Evolutionary conservation across 2,797 vertebrate species (phyloP).

Genomic region (Aratinga solstitialis): DNA sequence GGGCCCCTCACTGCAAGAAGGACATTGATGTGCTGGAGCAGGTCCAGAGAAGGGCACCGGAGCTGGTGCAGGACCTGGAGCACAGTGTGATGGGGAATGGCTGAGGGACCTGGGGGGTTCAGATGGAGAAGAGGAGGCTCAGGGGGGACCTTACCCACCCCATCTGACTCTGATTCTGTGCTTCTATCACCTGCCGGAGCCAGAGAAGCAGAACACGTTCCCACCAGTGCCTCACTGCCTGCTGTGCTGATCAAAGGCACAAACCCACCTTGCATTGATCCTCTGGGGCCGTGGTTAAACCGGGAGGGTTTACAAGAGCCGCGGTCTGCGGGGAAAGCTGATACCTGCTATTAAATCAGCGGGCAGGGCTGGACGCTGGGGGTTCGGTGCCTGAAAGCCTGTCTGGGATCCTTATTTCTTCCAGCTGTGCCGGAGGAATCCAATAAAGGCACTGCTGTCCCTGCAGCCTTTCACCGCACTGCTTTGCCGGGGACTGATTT

Average conservation of each 20-base stretch:
- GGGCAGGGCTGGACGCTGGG: not conserved
- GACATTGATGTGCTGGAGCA: not conserved
- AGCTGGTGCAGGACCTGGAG: not conserved
- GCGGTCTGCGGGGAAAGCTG: not conserved
- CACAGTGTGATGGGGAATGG: not conserved
- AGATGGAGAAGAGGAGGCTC: not conserved
- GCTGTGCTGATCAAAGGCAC: slow-evolving; percentile 31
- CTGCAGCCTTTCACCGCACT: not conserved
- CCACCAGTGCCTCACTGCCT: not conserved
- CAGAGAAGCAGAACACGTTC: not conserved
- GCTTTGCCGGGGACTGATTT: slow-evolving; percentile 1
- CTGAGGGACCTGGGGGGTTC: too few relatives aligned
- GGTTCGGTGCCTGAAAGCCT: not conserved
- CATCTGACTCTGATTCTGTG: not conserved
- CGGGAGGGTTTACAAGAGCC: not conserved
- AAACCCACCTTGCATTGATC: slow-evolving; percentile 29
- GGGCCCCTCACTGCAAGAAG: not conserved
- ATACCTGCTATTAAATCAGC: not conserved
- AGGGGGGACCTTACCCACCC: not conserved
- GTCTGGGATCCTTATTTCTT: slow-evolving; percentile 40
- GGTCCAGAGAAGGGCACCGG: too few relatives aligned
- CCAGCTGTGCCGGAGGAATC: slow-evolving; percentile 14
- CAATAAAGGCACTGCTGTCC: not conserved
- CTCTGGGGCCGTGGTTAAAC: fast-evolving
- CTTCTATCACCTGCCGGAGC: slow-evolving; percentile 66